Evolutionary conservation across 53 echinoderm and acorn worm species (phyloP).

Genomic region (Arbacia lixula): DNA sequence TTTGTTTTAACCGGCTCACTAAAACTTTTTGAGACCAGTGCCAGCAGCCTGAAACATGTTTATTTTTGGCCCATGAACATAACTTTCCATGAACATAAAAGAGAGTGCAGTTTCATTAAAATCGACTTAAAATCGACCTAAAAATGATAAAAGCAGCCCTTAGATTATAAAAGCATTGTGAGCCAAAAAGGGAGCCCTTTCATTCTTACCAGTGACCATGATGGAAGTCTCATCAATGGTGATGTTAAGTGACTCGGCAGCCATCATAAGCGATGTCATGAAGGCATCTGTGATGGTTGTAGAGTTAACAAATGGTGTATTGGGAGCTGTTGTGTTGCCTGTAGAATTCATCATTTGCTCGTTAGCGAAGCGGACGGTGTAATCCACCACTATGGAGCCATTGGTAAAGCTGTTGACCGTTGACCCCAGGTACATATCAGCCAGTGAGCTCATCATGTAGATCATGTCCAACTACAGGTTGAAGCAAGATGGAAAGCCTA

Average conservation of each 20-base stretch:
- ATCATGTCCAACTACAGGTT: constrained; percentile 66
- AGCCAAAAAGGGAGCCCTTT: too few relatives aligned
- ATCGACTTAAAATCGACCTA: too few relatives aligned
- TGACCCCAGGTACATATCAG: constrained; percentile 44
- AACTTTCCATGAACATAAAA: too few relatives aligned
- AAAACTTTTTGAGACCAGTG: too few relatives aligned
- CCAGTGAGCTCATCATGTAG: constrained; percentile 48
- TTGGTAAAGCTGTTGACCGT: constrained; percentile 52
- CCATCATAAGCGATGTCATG: constrained; percentile 35
- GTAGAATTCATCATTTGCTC: background rate
- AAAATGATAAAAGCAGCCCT: too few relatives aligned
- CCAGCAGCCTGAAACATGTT: too few relatives aligned
- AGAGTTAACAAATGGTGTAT: constrained; percentile 28
- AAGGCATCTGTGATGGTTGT: constrained; percentile 50
- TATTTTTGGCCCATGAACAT: too few relatives aligned
- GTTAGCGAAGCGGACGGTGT: constrained; percentile 39
- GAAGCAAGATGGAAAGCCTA: too few relatives aligned
- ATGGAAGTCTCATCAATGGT: constrained; percentile 62
- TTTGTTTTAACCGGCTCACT: too few relatives aligned
- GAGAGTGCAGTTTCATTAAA: too few relatives aligned
- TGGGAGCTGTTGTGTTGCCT: background rate
- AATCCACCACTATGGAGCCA: constrained; percentile 66
- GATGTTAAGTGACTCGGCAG: constrained; percentile 19
- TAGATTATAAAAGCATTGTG: too few relatives aligned
- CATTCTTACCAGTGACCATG: constrained; percentile 53